phyloP scores from a whole-genome alignment of 2,113 vertebrate genomes.

The human region GRCh38 chr4:38074001-38074500 shows the following conservation, averaged over 20 bases:
- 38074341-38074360: not conserved
- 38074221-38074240: not conserved
- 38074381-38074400: not conserved
- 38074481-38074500: accelerated
- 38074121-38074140: no score
- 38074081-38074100: not conserved
- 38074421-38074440: not conserved
- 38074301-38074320: not conserved
- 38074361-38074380: not conserved
- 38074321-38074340: not conserved
- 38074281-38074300: not conserved
- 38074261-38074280: not conserved
- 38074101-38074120: not conserved
- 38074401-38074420: not conserved
- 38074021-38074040: not conserved
- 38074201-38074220: not conserved
- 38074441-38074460: not conserved
- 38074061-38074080: accelerated
- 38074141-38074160: not conserved
- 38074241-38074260: not conserved
- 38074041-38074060: not conserved
- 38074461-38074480: not conserved
- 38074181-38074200: not conserved
- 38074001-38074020: not conserved
- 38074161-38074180: not conserved